These are phyloP conservation scores for Portevinia maculata DNA, from an alignment of 2,888 invertebrate genomes.

Conservation along the genomic window DNA sequence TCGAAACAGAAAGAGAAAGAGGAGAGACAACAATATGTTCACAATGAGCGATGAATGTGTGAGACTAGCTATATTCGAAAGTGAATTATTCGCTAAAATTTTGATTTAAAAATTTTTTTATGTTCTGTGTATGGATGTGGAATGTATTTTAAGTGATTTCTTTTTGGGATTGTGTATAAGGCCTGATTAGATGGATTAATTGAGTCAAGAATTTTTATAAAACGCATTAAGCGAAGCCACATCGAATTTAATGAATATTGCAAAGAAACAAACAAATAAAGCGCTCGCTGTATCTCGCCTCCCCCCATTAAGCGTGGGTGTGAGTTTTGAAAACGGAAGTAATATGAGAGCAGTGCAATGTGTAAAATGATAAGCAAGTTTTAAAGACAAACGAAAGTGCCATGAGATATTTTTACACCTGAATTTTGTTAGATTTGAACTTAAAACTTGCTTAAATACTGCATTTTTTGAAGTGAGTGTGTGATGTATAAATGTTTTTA, in stretches of 20 bases:
- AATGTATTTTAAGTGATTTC: slow-evolving; percentile 27
- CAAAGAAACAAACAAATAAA: slow-evolving; percentile 36
- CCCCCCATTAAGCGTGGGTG: slow-evolving; percentile 46
- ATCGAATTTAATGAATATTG: slow-evolving; percentile 36
- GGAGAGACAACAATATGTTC: slow-evolving; percentile 76
- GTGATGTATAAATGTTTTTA: slow-evolving; percentile 8
- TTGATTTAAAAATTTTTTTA: slow-evolving; percentile 11
- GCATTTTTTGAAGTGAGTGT: slow-evolving; percentile 31
- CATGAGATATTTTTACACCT: not conserved
- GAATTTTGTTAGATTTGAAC: slow-evolving; percentile 32
- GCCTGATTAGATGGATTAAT: slow-evolving; percentile 18
- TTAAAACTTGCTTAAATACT: slow-evolving; percentile 62
- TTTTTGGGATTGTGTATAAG: slow-evolving; percentile 6
- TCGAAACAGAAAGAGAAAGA: slow-evolving; percentile 75
- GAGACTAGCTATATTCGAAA: slow-evolving; percentile 50
- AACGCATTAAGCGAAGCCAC: slow-evolving; percentile 49
- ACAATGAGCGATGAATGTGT: slow-evolving; percentile 74
- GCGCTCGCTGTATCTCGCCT: slow-evolving; percentile 65
- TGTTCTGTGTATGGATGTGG: slow-evolving; percentile 28
- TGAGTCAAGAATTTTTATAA: slow-evolving; percentile 27
- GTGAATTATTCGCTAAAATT: slow-evolving; percentile 15
- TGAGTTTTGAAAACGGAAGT: slow-evolving; percentile 9
- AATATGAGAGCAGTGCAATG: slow-evolving; percentile 52
- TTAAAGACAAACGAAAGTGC: slow-evolving; percentile 14
- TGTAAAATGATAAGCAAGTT: slow-evolving; percentile 44